Percentiles rank a stretch among this genome's conserved stretches.
Evolutionary conservation across 2,113 vertebrate genomes (phyloP).

Genomic region (Colossoma macropomum): DNA sequence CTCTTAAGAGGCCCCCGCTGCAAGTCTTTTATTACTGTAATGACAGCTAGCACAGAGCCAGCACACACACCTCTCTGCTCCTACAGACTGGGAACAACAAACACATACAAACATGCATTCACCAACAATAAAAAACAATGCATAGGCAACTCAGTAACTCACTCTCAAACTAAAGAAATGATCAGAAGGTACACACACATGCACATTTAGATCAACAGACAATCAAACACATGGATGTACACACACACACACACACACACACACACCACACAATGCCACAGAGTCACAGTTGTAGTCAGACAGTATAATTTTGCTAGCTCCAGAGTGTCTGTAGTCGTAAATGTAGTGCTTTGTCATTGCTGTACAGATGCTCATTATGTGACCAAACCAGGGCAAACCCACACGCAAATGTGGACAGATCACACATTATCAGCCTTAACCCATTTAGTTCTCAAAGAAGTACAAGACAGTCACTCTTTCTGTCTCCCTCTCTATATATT

Average conservation of each 20-base stretch:
- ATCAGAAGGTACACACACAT: constrained; percentile 13
- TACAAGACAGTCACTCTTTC: neutral
- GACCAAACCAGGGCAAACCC: constrained; percentile 11
- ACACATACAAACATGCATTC: constrained; percentile 2
- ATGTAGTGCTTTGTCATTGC: constrained; percentile 47
- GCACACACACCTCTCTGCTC: constrained; percentile 68
- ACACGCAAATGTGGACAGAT: constrained; percentile 4
- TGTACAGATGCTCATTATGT: constrained; percentile 43
- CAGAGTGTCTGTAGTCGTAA: constrained; percentile 39
- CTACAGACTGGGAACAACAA: neutral
- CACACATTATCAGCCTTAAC: neutral
- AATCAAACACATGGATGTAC: constrained; percentile 7
- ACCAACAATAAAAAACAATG: neutral
- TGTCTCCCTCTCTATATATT: constrained; percentile 7
- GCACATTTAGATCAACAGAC: neutral
- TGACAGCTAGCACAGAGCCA: constrained; percentile 72
- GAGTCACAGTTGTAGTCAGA: constrained; percentile 26
- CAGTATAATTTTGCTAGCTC: constrained; percentile 52
- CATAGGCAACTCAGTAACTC: too few relatives aligned
- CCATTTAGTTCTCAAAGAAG: constrained; percentile 7
- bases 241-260: constrained; percentile 17
- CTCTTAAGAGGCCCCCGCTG: constrained; percentile 71
- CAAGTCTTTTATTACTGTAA: constrained; percentile 82
- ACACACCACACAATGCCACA: neutral
- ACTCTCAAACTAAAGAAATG: neutral